Percentiles rank a stretch among this genome's conserved stretches.
phyloP scores from a whole-genome alignment of 2,888 invertebrate genomes.

The Tenthredo scrophulariae region DNA sequence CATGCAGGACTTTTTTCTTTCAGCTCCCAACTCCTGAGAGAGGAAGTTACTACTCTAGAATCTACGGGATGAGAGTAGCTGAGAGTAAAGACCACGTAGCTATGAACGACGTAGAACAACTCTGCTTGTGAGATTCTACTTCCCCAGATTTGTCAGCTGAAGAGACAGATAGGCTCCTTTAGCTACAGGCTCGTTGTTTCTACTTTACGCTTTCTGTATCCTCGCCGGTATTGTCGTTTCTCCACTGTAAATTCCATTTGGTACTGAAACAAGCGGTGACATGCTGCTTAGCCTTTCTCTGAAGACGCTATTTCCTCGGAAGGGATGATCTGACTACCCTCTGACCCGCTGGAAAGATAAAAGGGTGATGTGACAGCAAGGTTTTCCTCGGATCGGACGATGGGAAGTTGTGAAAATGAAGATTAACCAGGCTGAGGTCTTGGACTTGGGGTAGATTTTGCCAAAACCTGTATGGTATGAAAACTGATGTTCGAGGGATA shows the following conservation, averaged over 20 bases:
- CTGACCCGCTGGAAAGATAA: not conserved
- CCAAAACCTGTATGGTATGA: not conserved
- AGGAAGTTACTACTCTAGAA: conserved; percentile 34
- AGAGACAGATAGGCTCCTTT: conserved; percentile 49
- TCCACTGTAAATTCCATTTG: conserved; percentile 23
- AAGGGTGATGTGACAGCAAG: not conserved
- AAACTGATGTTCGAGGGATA: not conserved
- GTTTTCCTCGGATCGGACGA: not conserved
- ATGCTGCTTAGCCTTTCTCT: not conserved
- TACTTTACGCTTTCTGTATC: not conserved
- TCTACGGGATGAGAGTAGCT: not conserved
- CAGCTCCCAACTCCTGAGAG: conserved; percentile 23
- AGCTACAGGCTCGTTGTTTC: conserved; percentile 32
- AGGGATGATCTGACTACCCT: conserved; percentile 12
- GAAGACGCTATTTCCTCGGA: not conserved
- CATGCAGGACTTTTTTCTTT: not conserved
- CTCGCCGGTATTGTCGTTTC: conserved; percentile 16
- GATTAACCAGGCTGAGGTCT: not conserved
- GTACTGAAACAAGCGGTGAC: conserved; percentile 34
- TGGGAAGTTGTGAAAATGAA: not conserved
- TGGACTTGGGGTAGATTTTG: not conserved
- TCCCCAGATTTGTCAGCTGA: conserved; percentile 54
- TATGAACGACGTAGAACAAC: conserved; percentile 30
- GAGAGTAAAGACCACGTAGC: conserved; percentile 28
- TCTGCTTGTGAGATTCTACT: conserved; percentile 29